phyloP scores from a whole-genome alignment of 2,797 vertebrate species.

The Sternotherus odoratus region DNA sequence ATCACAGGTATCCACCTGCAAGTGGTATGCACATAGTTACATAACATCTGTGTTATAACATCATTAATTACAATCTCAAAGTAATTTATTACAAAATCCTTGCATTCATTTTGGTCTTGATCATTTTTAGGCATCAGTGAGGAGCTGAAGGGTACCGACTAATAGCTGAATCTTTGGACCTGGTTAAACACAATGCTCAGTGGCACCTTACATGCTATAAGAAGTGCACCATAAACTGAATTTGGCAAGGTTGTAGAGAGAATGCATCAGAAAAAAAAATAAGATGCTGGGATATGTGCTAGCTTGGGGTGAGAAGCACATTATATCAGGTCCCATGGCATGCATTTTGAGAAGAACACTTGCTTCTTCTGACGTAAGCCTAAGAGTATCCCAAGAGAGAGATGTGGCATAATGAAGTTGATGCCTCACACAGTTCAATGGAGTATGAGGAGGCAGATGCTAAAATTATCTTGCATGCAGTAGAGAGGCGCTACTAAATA shows the following conservation, averaged over 20 bases:
- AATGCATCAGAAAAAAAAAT: not conserved
- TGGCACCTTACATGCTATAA: not conserved
- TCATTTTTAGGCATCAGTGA: not conserved
- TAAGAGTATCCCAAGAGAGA: not conserved
- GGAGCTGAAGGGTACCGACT: not conserved
- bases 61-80: too few species aligned
- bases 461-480: not conserved
- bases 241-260: too few species aligned
- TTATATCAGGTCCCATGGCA: not conserved
- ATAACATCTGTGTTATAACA: not conserved
- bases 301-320: not conserved
- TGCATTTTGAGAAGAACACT: not conserved
- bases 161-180: not conserved
- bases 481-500: not conserved
- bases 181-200: not conserved
- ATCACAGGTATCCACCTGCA: not conserved
- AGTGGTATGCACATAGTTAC: not conserved
- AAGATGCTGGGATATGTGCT: not conserved
- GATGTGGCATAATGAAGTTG: not conserved
- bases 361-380: not conserved
- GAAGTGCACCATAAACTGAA: not conserved
- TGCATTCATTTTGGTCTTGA: not conserved
- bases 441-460: not conserved
- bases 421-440: not conserved
- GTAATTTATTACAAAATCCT: not conserved